phyloP scores from a whole-genome alignment of 2,888 invertebrate species.

The Rhingia rostrata region DNA sequence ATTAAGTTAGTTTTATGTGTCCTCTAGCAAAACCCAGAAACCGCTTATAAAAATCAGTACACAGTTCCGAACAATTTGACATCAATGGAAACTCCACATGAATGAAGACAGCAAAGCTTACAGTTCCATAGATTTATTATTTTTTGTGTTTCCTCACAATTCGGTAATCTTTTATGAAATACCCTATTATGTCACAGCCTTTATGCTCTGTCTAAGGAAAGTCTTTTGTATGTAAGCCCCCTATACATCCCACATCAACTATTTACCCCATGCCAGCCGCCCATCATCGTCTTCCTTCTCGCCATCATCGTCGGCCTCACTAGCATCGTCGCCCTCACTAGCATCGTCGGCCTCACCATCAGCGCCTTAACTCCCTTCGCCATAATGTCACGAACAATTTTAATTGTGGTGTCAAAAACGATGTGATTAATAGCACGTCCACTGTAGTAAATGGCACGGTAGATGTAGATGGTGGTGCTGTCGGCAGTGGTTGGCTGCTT shows the following conservation, averaged over 20 bases:
- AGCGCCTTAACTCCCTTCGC: constrained; percentile 35
- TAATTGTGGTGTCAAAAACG: constrained; percentile 74
- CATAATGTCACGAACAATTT: constrained; percentile 73
- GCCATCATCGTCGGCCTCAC: constrained; percentile 30
- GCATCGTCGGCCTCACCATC: constrained; percentile 35
- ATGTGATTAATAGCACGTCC: constrained; percentile 72
- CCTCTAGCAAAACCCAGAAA: no score
- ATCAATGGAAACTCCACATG: no score
- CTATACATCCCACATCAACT: neutral
- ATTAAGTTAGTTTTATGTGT: no score
- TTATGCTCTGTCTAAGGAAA: neutral
- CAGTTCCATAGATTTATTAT: no score
- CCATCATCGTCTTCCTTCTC: constrained; percentile 23
- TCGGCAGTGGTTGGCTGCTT: constrained; percentile 55
- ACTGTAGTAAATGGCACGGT: constrained; percentile 29
- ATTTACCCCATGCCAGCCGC: constrained; percentile 35
- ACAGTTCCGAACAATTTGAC: no score
- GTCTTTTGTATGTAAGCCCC: neutral
- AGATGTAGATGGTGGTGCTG: constrained; percentile 35
- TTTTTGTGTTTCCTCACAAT: neutral
- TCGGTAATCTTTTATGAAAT: neutral
- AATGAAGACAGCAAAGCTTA: no score
- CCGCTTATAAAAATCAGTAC: no score
- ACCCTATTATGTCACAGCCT: neutral
- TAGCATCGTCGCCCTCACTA: constrained; percentile 4